Evolutionary conservation across 2,888 invertebrate genomes (phyloP).

Genomic region (Xylota segnis): DNA sequence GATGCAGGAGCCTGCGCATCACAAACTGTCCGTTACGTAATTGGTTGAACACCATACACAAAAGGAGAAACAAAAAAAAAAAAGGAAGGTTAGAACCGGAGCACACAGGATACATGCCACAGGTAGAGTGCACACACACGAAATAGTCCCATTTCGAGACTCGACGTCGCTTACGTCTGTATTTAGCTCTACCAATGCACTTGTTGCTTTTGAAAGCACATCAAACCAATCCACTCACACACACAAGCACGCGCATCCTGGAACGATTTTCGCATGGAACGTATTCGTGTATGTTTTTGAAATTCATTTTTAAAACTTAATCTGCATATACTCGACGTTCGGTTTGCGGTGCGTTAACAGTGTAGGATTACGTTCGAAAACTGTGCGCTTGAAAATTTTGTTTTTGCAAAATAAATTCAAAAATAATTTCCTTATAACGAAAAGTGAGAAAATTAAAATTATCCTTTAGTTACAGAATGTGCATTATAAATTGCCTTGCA

Average conservation of each 20-base stretch:
- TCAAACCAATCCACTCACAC: neutral
- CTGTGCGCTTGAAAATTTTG: slow-evolving; percentile 3
- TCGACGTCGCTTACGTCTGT: slow-evolving; percentile 41
- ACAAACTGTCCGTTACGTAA: slow-evolving; percentile 77
- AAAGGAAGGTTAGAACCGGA: slow-evolving; percentile 9
- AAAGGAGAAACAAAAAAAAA: slow-evolving; percentile 35
- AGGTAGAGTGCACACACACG: slow-evolving; percentile 65
- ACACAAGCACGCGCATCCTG: slow-evolving; percentile 26
- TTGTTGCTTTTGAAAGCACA: slow-evolving; percentile 67
- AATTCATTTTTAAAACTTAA: slow-evolving; percentile 44
- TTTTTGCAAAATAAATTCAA: neutral
- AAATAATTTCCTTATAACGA: slow-evolving; percentile 1
- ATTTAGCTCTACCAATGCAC: slow-evolving; percentile 51
- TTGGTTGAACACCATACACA: slow-evolving; percentile 60
- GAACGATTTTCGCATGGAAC: slow-evolving; percentile 44
- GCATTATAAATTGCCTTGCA: slow-evolving; percentile 28
- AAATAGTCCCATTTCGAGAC: slow-evolving; percentile 49
- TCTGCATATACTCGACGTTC: slow-evolving; percentile 54
- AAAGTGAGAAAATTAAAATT: slow-evolving; percentile 17
- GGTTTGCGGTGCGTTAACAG: slow-evolving; percentile 53
- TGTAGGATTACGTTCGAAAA: slow-evolving; percentile 40
- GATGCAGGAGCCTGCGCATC: slow-evolving; percentile 78
- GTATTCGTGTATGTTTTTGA: slow-evolving; percentile 28
- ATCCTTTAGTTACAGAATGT: slow-evolving; percentile 65
- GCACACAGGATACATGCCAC: slow-evolving; percentile 63